Conservation (phyloP, 2,797 vertebrate genomes). For the Sebastes nivosus region DNA sequence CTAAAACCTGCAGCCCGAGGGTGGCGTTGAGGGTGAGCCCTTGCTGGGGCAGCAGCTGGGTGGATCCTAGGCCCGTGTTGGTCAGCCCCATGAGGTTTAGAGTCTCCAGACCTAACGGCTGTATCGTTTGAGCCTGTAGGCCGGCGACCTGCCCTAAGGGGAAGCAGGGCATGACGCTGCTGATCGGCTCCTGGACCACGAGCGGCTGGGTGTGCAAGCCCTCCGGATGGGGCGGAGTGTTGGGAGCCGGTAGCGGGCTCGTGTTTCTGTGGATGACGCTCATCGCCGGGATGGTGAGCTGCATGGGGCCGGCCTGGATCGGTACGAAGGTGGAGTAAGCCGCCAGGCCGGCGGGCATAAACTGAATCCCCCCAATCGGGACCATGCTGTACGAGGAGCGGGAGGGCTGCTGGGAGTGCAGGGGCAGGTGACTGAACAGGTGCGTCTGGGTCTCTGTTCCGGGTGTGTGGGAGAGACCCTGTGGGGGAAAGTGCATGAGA, state of each 20-base stretch:
- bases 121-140: constrained; percentile 85
- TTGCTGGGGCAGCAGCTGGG: constrained; percentile 84
- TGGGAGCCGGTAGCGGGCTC: constrained; percentile 73
- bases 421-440: constrained; percentile 95
- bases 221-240: constrained; percentile 75
- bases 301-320: constrained; percentile 90
- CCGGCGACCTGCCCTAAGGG: constrained; percentile 89
- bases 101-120: constrained; percentile 87
- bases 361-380: constrained; percentile 93
- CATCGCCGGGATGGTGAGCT: constrained; percentile 93
- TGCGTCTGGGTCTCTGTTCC: constrained; percentile 83
- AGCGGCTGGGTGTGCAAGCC: constrained; percentile 62
- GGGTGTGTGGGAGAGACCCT: constrained; percentile 48
- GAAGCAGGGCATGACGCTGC: constrained; percentile 88
- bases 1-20: constrained; percentile 91
- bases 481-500: constrained; percentile 66
- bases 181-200: constrained; percentile 85
- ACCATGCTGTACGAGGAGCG: constrained; percentile 90
- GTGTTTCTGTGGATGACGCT: constrained; percentile 91
- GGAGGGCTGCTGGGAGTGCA: constrained; percentile 93
- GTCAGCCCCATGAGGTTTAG: constrained; percentile 91
- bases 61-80: constrained; percentile 79
- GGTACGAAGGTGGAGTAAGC: constrained; percentile 96
- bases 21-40: constrained; percentile 91
- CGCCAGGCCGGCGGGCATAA: constrained; percentile 90